Percentiles rank a stretch among this genome's conserved stretches.
Evolutionary conservation across 2,797 vertebrate species (phyloP).

Genomic region (Diplodus sargus): DNA sequence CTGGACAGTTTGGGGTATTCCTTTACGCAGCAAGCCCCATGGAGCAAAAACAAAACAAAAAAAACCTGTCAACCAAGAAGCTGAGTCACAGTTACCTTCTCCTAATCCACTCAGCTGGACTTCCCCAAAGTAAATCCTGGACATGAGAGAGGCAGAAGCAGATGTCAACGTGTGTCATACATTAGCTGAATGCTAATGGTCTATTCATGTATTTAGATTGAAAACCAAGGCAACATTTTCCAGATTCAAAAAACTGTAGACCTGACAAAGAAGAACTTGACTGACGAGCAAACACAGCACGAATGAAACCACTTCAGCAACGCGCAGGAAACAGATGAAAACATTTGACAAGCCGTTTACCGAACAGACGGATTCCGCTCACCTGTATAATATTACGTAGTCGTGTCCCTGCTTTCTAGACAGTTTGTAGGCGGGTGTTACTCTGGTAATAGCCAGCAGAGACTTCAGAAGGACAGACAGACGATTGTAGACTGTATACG

Average conservation of each 20-base stretch:
- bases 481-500: conserved; percentile 98
- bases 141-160: conserved; percentile 45
- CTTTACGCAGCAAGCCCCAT: no score
- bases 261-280: neutral
- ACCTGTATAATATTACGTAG: conserved; percentile 99
- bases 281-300: neutral
- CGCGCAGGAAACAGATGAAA: neutral
- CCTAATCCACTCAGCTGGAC: conserved; percentile 95
- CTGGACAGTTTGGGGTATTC: no score
- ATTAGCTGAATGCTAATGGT: neutral
- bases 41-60: neutral
- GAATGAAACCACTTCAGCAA: neutral
- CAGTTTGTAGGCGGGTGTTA: conserved; percentile 97
- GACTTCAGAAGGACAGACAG: conserved; percentile 97
- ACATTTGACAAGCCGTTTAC: neutral
- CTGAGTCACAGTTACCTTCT: conserved; percentile 87
- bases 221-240: neutral
- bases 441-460: conserved; percentile 97
- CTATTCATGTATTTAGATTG: neutral
- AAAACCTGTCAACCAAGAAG: neutral
- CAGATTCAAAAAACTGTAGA: neutral
- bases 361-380: conserved; percentile 7
- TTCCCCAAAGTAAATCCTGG: conserved; percentile 98
- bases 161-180: neutral
- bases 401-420: conserved; percentile 98